A percentile compares a stretch with the other conserved stretches of the same genome.
These are phyloP conservation scores for Natator depressus DNA, from an alignment of 2,113 vertebrate species.

Conservation along the genomic window DNA sequence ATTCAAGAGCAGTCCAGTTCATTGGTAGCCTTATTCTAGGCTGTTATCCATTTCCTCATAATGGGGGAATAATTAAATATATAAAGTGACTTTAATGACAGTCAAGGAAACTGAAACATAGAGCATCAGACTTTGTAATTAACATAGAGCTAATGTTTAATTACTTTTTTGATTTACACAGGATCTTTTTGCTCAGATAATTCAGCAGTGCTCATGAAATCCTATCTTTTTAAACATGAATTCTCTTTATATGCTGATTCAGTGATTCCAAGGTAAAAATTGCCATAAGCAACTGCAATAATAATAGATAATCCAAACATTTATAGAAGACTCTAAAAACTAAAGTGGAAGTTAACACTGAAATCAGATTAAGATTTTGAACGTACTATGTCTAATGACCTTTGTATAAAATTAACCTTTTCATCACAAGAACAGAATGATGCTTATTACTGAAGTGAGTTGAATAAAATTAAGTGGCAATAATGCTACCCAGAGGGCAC, in stretches of 20 bases:
- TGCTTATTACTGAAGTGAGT: neutral
- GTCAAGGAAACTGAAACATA: constrained; percentile 11
- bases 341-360: neutral
- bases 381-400: neutral
- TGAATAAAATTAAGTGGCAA: neutral
- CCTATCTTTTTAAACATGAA: neutral
- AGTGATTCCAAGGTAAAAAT: neutral
- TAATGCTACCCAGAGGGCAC: neutral
- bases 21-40: neutral
- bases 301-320: neutral
- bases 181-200: neutral
- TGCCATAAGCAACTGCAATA: neutral
- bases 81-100: constrained; percentile 8
- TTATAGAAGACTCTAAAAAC: neutral
- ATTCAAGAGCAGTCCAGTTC: neutral
- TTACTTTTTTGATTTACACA: constrained; percentile 3
- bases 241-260: constrained; percentile 3
- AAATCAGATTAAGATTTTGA: neutral
- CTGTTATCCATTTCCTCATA: neutral
- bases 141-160: constrained; percentile 33
- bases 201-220: neutral
- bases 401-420: neutral
- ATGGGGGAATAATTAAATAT: neutral
- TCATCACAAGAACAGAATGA: neutral
- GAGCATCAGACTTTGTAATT: constrained; percentile 21